Percentiles rank a stretch among this genome's conserved stretches.
These are phyloP conservation scores for Mirounga angustirostris DNA, from an alignment of 2,113 vertebrate genomes.

Conservation along the genomic window DNA sequence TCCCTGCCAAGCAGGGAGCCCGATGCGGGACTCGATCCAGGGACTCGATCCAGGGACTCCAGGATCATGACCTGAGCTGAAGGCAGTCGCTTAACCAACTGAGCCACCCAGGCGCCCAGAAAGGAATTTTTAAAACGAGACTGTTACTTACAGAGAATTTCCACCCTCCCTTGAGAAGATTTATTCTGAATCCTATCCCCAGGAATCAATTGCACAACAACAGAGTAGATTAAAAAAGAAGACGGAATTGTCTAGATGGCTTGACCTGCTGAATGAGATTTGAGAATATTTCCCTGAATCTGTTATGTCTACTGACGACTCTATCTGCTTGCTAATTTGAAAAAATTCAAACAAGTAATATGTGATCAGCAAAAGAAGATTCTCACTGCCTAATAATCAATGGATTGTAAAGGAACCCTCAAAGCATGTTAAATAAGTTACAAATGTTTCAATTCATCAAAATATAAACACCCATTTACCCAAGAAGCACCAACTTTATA, in stretches of 20 bases:
- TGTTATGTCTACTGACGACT: background rate
- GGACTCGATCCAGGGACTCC: too few species aligned
- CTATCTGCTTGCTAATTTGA: background rate
- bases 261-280: background rate
- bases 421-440: background rate
- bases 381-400: background rate
- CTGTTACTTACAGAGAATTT: background rate
- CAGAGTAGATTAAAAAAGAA: background rate
- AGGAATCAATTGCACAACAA: background rate
- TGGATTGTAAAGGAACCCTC: slow-evolving; percentile 2
- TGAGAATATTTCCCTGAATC: slow-evolving; percentile 18
- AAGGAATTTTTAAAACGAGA: background rate
- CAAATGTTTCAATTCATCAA: background rate
- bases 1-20: too few species aligned
- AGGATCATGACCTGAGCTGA: too few species aligned
- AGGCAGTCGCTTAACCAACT: too few species aligned
- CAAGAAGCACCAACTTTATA: background rate
- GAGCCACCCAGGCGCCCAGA: background rate
- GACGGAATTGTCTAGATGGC: background rate
- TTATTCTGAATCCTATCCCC: background rate
- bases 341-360: slow-evolving; percentile 26
- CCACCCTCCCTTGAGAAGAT: background rate
- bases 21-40: too few species aligned
- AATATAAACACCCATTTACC: slow-evolving; percentile 42
- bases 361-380: background rate